Conservation (phyloP, 2,113 vertebrate genomes). For the Eleginops maclovinus region DNA sequence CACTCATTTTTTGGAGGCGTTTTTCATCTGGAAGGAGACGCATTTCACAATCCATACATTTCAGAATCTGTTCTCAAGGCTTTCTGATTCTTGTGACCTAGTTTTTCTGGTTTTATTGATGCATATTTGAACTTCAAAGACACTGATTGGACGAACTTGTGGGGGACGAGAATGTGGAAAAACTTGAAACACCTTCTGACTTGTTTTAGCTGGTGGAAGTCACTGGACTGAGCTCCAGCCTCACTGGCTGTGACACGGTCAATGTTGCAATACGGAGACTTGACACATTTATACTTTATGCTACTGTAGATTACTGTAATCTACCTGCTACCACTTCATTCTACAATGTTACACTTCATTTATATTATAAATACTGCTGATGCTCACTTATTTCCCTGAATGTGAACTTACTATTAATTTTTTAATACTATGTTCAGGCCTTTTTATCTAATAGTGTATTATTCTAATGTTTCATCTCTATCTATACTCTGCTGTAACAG, state of each 20-base stretch:
- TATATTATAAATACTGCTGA: no score
- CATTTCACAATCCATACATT: constrained; percentile 31
- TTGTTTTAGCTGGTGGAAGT: constrained; percentile 10
- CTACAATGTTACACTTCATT: no score
- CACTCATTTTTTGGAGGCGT: constrained; percentile 16
- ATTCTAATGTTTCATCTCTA: no score
- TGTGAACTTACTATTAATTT: no score
- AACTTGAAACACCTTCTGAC: not conserved
- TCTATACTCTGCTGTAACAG: no score
- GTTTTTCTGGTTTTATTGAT: constrained; percentile 4
- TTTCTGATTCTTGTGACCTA: not conserved
- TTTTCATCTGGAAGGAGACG: constrained; percentile 37
- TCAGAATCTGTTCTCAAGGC: not conserved
- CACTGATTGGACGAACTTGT: not conserved
- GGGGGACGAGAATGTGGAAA: constrained; percentile 17
- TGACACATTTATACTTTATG: not conserved
- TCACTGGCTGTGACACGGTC: not conserved
- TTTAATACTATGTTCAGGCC: no score
- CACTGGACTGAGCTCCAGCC: not conserved
- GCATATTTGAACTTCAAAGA: constrained; percentile 13
- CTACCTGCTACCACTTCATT: no score
- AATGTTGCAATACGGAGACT: not conserved
- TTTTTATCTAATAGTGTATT: no score
- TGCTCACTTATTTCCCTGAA: no score
- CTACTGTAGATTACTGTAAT: not conserved